Evolutionary conservation across 2,888 invertebrate genomes (phyloP).

Genomic region (Cheilosia pagana): DNA sequence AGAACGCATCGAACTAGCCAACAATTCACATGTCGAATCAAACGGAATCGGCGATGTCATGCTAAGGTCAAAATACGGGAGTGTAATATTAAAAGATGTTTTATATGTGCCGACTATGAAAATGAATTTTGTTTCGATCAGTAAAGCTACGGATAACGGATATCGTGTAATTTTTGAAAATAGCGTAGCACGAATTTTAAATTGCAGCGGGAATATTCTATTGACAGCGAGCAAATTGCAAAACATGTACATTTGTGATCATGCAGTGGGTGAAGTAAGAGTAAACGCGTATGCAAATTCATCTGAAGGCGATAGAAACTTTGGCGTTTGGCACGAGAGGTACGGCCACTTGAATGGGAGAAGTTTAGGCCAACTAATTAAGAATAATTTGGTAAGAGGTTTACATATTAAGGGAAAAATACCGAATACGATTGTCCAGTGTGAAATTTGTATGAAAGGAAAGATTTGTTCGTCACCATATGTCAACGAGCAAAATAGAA

Average conservation of each 20-base stretch:
- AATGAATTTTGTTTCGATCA: conserved; percentile 4
- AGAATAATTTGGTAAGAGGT: too few species aligned
- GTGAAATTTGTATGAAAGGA: too few species aligned
- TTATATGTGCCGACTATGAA: background rate
- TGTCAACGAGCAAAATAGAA: too few species aligned
- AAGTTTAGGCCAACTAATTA: too few species aligned
- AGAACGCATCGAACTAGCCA: background rate
- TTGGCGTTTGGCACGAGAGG: background rate
- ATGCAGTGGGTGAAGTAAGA: too few species aligned
- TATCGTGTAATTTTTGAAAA: background rate
- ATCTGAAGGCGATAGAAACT: background rate
- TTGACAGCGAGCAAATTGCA: background rate
- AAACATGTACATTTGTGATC: too few species aligned
- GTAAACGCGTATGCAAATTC: background rate
- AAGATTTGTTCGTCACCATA: too few species aligned
- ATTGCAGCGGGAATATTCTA: background rate
- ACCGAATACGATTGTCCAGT: too few species aligned
- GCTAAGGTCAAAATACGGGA: background rate
- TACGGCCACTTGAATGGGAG: background rate
- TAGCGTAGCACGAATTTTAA: background rate
- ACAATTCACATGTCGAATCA: background rate
- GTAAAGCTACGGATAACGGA: conserved; percentile 1
- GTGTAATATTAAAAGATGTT: background rate
- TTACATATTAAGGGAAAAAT: too few species aligned
- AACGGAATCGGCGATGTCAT: background rate